A percentile compares a stretch with the other conserved stretches of the same genome.
phyloP scores from a whole-genome alignment of 2,888 invertebrate species.

The Acanthacorydalis orientalis region DNA sequence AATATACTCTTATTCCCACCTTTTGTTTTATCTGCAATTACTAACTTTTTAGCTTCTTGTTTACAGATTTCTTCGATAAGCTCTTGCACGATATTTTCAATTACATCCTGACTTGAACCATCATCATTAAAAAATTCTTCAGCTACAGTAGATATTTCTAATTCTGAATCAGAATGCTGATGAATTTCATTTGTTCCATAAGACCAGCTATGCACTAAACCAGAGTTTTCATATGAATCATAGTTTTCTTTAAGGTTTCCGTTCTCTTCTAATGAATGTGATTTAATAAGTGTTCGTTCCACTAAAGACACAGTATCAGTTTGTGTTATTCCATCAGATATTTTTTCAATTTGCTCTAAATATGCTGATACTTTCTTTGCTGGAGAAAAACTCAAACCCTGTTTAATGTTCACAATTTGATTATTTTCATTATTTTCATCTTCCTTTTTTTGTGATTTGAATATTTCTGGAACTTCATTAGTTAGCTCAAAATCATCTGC shows the following conservation, averaged over 20 bases:
- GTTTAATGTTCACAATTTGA: neutral
- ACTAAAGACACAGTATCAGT: neutral
- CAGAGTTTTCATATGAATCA: slow-evolving; percentile 22
- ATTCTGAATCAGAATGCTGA: slow-evolving; percentile 26
- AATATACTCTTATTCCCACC: slow-evolving; percentile 12
- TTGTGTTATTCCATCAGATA: slow-evolving; percentile 22
- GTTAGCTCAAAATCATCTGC: slow-evolving; percentile 4
- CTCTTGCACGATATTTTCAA: slow-evolving; percentile 39
- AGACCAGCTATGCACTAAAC: slow-evolving; percentile 38
- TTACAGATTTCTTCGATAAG: slow-evolving; percentile 34
- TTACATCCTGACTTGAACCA: slow-evolving; percentile 26
- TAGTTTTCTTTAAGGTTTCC: slow-evolving; percentile 13
- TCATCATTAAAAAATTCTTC: slow-evolving; percentile 45
- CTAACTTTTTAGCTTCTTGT: slow-evolving; percentile 13
- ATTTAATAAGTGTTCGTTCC: slow-evolving; percentile 14
- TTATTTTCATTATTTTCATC: neutral
- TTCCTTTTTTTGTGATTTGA: neutral
- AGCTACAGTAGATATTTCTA: slow-evolving; percentile 41
- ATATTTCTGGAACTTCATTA: neutral
- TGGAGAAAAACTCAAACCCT: slow-evolving; percentile 2
- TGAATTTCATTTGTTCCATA: slow-evolving; percentile 28
- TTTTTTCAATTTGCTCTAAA: slow-evolving; percentile 23
- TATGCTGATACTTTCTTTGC: slow-evolving; percentile 4
- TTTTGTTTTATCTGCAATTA: slow-evolving; percentile 13
- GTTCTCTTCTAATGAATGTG: slow-evolving; percentile 26